These are phyloP conservation scores for Amphilophus citrinellus DNA, from an alignment of 2,113 vertebrate genomes.

Conservation along the genomic window DNA sequence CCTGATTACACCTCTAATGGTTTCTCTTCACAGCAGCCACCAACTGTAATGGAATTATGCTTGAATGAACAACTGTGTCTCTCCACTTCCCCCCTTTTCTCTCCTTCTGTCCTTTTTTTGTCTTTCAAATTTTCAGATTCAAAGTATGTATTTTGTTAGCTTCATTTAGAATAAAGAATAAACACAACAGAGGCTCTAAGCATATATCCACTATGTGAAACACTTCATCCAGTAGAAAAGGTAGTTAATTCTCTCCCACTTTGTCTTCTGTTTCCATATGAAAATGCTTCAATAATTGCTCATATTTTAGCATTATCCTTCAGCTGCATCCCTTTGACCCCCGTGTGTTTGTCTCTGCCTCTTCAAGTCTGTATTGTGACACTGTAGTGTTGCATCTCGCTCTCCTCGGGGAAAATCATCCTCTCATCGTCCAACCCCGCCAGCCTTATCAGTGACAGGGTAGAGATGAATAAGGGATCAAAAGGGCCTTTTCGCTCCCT, in stretches of 20 bases:
- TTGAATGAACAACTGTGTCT: conserved; percentile 68
- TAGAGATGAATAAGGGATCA: conserved; percentile 79
- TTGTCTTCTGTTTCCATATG: background rate
- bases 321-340: background rate
- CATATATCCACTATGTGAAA: conserved; percentile 23
- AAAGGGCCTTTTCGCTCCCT: conserved; percentile 71
- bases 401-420: conserved; percentile 69
- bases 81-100: conserved; percentile 34
- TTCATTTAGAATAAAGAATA: conserved; percentile 24
- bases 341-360: conserved; percentile 3
- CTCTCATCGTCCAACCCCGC: conserved; percentile 47
- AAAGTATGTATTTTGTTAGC: conserved; percentile 37
- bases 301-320: conserved; percentile 49
- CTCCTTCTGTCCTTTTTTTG: background rate
- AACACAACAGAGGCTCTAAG: conserved; percentile 14
- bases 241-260: conserved; percentile 15
- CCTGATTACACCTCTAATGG: conserved; percentile 79
- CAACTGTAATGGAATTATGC: conserved; percentile 77
- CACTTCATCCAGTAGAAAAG: conserved; percentile 3
- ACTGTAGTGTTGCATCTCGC: conserved; percentile 34
- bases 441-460: conserved; percentile 73
- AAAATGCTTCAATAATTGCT: conserved; percentile 46
- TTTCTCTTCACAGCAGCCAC: conserved; percentile 75
- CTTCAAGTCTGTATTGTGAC: conserved; percentile 47
- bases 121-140: conserved; percentile 32